phyloP scores from a whole-genome alignment of 2,797 vertebrate genomes.

The Mormyrops attenuatus region DNA sequence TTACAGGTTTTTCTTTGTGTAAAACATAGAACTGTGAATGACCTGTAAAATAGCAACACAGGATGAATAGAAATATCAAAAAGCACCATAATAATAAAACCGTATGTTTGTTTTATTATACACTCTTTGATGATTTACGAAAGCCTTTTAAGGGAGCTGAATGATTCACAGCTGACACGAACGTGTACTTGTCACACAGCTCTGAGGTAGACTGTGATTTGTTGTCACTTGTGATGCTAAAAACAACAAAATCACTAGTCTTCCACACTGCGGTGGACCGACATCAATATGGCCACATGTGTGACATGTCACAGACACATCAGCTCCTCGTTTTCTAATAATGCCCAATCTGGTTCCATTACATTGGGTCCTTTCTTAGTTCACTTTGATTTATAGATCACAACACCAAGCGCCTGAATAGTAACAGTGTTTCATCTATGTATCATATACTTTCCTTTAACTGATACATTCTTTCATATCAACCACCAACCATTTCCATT shows the following conservation, averaged over 20 bases:
- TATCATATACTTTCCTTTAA: not conserved
- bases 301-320: not conserved
- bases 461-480: not conserved
- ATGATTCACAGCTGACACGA: not conserved
- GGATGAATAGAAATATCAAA: not conserved
- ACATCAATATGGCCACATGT: not conserved
- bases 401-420: not conserved
- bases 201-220: conserved; percentile 83
- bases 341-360: not conserved
- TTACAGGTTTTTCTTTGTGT: not conserved
- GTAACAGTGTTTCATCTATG: not conserved
- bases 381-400: not conserved
- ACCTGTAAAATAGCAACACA: not conserved
- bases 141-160: not conserved
- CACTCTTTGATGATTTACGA: not conserved
- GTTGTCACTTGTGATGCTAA: conserved; percentile 69
- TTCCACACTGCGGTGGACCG: conserved; percentile 77
- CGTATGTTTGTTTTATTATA: not conserved
- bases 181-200: conserved; percentile 51
- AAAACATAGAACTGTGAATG: not conserved
- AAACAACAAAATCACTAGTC: conserved; percentile 99
- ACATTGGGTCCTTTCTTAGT: not conserved
- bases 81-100: not conserved
- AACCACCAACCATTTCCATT: not conserved
- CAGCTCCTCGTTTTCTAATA: not conserved